These are phyloP conservation scores for Pachyseris speciosa DNA, from an alignment of 64 coral and sea anemone species.

Conservation along the genomic window DNA sequence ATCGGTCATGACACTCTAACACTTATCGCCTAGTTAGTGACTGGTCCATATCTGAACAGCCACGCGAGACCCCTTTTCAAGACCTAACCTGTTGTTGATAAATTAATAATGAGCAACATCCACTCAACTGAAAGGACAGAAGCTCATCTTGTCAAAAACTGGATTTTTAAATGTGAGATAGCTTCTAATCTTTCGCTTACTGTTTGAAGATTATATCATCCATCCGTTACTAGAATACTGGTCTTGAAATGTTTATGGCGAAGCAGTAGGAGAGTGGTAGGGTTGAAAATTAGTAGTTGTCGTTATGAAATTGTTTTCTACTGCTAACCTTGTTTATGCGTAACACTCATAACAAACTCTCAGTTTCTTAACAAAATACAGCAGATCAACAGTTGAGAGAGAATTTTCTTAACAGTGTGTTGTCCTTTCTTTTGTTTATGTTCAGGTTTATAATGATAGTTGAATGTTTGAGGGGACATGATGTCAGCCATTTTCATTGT, in stretches of 20 bases:
- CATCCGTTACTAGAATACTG: too few species aligned
- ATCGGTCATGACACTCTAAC: background rate
- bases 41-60: background rate
- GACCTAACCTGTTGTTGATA: slow-evolving; percentile 15
- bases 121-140: background rate
- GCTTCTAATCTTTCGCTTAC: background rate
- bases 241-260: background rate
- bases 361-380: background rate
- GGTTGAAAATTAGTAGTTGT: background rate
- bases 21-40: slow-evolving; percentile 12
- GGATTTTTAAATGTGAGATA: background rate
- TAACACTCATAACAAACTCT: background rate
- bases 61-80: slow-evolving; percentile 1
- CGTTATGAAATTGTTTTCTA: background rate
- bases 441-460: background rate
- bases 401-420: background rate
- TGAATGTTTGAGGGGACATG: background rate
- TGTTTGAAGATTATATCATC: background rate
- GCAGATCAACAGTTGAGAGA: background rate
- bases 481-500: slow-evolving; percentile 7
- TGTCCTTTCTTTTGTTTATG: background rate
- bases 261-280: background rate
- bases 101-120: slow-evolving; percentile 31
- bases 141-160: background rate
- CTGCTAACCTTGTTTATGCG: background rate